Base-by-base conservation (phyloP, 2,797 vertebrate genomes). In the Paramormyrops hopkinsi region DNA sequence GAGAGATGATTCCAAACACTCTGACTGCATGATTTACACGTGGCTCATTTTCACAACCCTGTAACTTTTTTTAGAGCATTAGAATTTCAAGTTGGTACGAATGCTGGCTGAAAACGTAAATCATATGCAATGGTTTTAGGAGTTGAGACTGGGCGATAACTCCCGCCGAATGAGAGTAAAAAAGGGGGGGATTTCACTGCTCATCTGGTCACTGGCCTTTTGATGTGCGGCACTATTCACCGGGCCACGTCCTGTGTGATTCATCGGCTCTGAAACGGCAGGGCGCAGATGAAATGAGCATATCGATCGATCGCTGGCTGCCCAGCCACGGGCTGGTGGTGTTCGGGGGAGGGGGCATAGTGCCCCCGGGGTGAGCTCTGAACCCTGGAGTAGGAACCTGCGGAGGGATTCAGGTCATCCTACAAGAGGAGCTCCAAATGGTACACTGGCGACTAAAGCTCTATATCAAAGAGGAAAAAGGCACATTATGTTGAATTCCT, bases 231-330 rank as follows among this genome's bases (percentile, higher is more conserved):
- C 83, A 12, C 48, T 25, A 73, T 85, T 51, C n/a, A 53, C 46
- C 14, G 11, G 83, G 83, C 48, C 48, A 6, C 44, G 25, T 85
- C n/a, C 46, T 5, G 83, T 25, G 41, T 53, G 83, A 85, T 25
- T 85, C 48, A 85, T 85, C 83, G 44, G 83, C 22, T 85, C 46
- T 25, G n/a, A 29, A 51, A 22, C n/a, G n/a, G 54, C 56, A 5
- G 41, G 62, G 19, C 41, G 41, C 44, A 88, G 83, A 84, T 86
- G 87, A 86, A 89, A 89, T 88, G 90, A 91, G 89, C 87, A 87
- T 89, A 91, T 90, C 90, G 87, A 90, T 91, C 89, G 6, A 46
- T 53, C 8, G 44, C 88, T 9, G 48, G 46, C 19, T 69, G 17
- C 79, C 73, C 56, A 46, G 19, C 85, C 41, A 0, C 44, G 73